Base-by-base conservation (phyloP, 1,140 invertebrate species). In the Spodoptera frugiperda region DNA sequence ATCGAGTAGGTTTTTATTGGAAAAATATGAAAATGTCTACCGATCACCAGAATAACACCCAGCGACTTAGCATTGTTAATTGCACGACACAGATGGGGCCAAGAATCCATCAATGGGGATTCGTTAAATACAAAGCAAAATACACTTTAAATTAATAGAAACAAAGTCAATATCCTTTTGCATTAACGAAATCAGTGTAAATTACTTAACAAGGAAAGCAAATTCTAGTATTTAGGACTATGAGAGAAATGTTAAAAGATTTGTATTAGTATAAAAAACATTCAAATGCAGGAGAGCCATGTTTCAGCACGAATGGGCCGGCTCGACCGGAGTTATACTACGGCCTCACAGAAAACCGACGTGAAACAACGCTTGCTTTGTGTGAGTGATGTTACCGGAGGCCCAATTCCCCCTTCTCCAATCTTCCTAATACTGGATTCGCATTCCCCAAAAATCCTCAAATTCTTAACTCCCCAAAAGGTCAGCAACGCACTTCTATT, bases 11-110 rank as follows among this genome's bases (percentile, higher is more conserved):
- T n/a, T n/a, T n/a, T n/a, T n/a, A n/a, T n/a, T n/a, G n/a, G n/a
- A 33, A 33, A 33, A 33, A 8, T 33, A 4, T 33, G 0, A 2
- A 33, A 33, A 44, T 21, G 46, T 75, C 54, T 55, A 49, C 19
- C 46, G 59, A 8, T 48, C 49, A 53, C 21, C 8, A 72, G 51
- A 80, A 78, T 82, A 80, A 17, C 10, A 11, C 49, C 68, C 61
- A 21, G 9, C 39, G 71, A 76, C 68, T 79, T 78, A 78, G 78
- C 76, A 78, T 74, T 71, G 76, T 81, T 84, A 84, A 84, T 81
- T 84, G 79, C 63, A 49, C 49, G 63, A 81, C 80, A 79, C 73
- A 81, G 78, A 82, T 80, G 78, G 63, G 48, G 51, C 54, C 55
- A 78, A 73, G 77, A 74, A 78, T 73, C 81, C 79, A 81, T 81